Evolutionary conservation across 2,888 invertebrate genomes (phyloP).

Genomic region (Mystacides longicornis): DNA sequence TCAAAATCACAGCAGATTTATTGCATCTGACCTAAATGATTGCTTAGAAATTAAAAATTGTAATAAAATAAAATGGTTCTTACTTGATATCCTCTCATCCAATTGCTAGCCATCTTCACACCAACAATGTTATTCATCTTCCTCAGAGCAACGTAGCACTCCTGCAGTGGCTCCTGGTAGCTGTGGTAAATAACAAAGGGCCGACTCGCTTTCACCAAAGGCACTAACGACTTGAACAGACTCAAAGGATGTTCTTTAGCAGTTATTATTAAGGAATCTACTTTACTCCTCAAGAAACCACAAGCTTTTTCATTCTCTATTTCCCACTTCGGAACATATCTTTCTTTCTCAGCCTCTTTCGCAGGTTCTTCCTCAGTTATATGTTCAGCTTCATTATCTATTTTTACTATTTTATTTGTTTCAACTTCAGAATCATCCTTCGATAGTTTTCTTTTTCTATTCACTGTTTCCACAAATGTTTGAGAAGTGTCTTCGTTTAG

Average conservation of each 20-base stretch:
- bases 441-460: conserved; percentile 29
- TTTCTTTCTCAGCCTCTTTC: conserved; percentile 14
- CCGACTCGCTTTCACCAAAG: conserved; percentile 72
- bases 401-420: conserved; percentile 19
- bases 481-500: conserved; percentile 12
- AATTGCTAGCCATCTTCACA: conserved; percentile 75
- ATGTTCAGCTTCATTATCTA: conserved; percentile 35
- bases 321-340: conserved; percentile 53
- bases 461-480: conserved; percentile 14
- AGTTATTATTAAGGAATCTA: conserved; percentile 70
- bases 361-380: conserved; percentile 24
- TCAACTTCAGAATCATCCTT: conserved; percentile 26
- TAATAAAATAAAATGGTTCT: neutral
- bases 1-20: too few species aligned
- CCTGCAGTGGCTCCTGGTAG: conserved; percentile 76
- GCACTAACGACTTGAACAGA: conserved; percentile 65
- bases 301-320: conserved; percentile 60
- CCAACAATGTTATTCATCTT: conserved; percentile 62
- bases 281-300: conserved; percentile 52
- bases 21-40: too few species aligned
- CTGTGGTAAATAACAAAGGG: conserved; percentile 80
- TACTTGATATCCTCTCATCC: conserved; percentile 86
- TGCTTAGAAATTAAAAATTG: too few species aligned
- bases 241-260: conserved; percentile 81
- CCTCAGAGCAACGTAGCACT: conserved; percentile 74